Conservation (phyloP, 2,113 vertebrate genomes). For the Mystacornis crossleyi region DNA sequence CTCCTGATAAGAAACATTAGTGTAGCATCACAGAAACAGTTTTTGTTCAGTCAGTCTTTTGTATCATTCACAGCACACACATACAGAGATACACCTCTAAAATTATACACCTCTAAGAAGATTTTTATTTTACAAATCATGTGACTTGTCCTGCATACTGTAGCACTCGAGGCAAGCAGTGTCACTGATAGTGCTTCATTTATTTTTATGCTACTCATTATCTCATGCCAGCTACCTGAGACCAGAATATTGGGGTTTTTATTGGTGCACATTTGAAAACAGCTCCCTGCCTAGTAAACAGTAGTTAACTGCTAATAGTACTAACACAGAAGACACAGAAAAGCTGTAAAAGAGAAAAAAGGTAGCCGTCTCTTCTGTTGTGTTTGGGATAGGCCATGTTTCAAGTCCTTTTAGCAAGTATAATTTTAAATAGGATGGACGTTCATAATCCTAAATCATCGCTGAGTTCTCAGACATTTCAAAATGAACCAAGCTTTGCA, state of each 20-base stretch:
- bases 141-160: neutral
- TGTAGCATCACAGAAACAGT: neutral
- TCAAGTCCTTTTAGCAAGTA: neutral
- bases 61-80: neutral
- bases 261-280: neutral
- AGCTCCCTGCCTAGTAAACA: neutral
- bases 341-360: neutral
- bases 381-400: neutral
- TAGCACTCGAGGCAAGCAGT: accelerated
- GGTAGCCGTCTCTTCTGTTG: neutral
- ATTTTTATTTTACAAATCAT: neutral
- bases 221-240: neutral
- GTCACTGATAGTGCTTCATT: neutral
- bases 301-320: neutral
- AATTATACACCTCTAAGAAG: neutral
- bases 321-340: neutral
- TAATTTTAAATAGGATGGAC: neutral
- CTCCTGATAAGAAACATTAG: neutral
- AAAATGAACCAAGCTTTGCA: neutral
- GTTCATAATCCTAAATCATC: neutral
- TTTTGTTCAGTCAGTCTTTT: neutral
- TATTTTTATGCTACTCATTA: neutral
- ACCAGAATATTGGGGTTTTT: neutral
- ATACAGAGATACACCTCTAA: neutral
- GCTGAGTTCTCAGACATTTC: neutral